Conservation (phyloP, 2,113 vertebrate genomes). For the Rattus rattus region DNA sequence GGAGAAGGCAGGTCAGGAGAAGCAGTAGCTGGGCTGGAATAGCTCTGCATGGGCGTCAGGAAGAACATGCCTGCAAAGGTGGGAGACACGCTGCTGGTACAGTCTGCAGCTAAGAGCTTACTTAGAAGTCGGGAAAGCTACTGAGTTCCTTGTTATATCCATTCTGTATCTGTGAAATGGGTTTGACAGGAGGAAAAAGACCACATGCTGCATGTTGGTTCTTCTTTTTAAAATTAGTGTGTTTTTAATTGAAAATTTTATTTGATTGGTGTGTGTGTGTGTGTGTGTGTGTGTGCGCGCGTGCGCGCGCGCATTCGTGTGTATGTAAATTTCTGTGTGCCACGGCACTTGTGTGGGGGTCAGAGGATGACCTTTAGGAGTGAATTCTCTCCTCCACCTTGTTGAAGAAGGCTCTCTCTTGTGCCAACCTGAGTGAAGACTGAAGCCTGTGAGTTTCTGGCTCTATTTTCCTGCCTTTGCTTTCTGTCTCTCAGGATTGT, state of each 20-base stretch:
- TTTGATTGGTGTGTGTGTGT: no score
- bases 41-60: neutral
- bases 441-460: neutral
- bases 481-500: neutral
- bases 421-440: neutral
- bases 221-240: neutral
- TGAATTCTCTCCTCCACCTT: neutral
- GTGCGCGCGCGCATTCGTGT: neutral
- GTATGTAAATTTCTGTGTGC: neutral
- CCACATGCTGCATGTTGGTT: neutral
- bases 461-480: neutral
- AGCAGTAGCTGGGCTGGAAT: neutral
- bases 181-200: neutral
- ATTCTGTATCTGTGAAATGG: constrained; percentile 64
- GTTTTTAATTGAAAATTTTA: no score
- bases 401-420: neutral
- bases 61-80: neutral
- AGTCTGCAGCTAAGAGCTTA: neutral
- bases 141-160: neutral
- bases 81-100: neutral
- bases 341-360: neutral
- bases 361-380: neutral
- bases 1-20: neutral
- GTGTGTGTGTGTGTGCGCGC: neutral
- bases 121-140: constrained; percentile 5